Base-by-base conservation (phyloP, 2,797 vertebrate genomes). In the Cossypha niveicapilla region DNA sequence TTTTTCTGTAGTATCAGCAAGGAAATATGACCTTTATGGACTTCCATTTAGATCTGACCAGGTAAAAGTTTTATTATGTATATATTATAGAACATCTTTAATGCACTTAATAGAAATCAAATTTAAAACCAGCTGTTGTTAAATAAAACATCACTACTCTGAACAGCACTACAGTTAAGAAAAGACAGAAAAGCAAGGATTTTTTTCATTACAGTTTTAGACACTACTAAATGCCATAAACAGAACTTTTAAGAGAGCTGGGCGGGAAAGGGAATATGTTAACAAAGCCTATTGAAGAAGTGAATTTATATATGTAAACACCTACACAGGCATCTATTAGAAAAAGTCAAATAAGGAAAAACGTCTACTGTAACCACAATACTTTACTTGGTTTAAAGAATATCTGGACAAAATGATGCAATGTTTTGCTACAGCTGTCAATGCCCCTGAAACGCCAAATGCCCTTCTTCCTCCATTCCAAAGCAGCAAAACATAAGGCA, bases 201-300 rank as follows among this genome's bases (percentile, higher is more conserved):
- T 13, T 9, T 28, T 51, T 82, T 57, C 22, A 25, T 42, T 56
- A 45, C 3, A 3, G 7, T 37, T 86, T 57, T 45, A 45, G n/a
- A 76, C 5, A 6, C 24, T 39, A 50, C 5, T 76, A 70, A 57
- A 61, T 39, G 24, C 25, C 42, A 60, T 19, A 41, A 78, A 34
- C 6, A 7, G 13, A 75, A 48, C 6, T 54, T 2, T 22, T 4
- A 82, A 50, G 4, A 81, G 8, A 70, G 42, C 2, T 56, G 17
- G 3, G 7, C 10, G 6, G 8, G 6, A 44, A 62, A 17, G 4
- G 3, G 1, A 12, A 1, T n/a, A 3, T 51, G 48, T 72, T 44
- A 78, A 57, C 12, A 62, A 54, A 54, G 75, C 3, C 15, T 10
- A 35, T 2, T 34, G n/a, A 77, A 86, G 28, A n/a, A 25, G 18